A percentile compares a stretch with the other conserved stretches of the same genome.
Evolutionary conservation across 2,113 vertebrate species (phyloP).

Genomic region (Ophthalmolycus amberensis): DNA sequence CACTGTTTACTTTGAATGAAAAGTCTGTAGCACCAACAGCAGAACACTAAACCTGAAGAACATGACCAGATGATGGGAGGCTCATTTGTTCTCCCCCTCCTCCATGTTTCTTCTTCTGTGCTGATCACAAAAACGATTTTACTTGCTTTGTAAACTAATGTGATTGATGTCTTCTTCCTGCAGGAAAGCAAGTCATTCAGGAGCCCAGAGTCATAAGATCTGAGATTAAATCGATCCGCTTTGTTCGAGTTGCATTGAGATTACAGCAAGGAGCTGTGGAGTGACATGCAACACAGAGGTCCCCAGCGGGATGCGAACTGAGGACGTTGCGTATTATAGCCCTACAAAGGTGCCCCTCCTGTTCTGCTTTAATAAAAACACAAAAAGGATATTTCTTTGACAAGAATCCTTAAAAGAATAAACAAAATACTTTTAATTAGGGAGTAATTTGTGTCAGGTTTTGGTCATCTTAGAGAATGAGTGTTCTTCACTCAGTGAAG

Average conservation of each 20-base stretch:
- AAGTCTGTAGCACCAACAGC: not conserved
- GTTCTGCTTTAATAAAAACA: not conserved
- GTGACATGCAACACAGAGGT: not conserved
- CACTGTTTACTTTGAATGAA: not conserved
- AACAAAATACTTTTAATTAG: not conserved
- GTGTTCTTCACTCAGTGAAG: not conserved
- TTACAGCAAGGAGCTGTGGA: not conserved
- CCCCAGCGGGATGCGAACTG: not conserved
- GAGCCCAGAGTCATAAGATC: not conserved
- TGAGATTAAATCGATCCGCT: not conserved
- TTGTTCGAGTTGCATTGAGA: not conserved
- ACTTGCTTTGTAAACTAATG: not conserved
- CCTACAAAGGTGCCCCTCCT: no score
- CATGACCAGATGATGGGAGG: not conserved
- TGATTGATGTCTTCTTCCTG: not conserved
- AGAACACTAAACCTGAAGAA: not conserved
- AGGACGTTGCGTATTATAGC: not conserved
- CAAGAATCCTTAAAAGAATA: not conserved
- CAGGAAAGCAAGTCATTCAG: not conserved
- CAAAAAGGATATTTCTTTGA: not conserved
- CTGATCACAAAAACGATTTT: not conserved
- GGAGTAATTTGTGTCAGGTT: not conserved
- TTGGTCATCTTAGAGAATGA: not conserved
- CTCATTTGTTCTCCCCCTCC: not conserved
- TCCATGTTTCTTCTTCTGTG: not conserved